These are phyloP conservation scores for Esox lucius DNA, from an alignment of 2,797 vertebrate species.

Conservation along the genomic window DNA sequence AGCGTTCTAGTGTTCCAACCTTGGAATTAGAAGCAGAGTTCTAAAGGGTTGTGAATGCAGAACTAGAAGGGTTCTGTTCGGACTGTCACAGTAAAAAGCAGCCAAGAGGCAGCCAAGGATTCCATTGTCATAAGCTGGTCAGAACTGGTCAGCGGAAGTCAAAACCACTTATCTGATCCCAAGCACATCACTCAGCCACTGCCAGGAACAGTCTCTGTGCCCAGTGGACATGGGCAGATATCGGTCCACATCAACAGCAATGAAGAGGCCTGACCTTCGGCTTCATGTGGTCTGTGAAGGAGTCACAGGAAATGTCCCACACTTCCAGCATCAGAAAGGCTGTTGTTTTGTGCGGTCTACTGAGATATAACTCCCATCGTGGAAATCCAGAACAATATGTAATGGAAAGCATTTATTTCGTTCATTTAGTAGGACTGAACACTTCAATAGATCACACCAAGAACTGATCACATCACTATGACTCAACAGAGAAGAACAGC, in stretches of 20 bases:
- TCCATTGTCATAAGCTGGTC: slow-evolving; percentile 15
- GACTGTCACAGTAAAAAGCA: background rate
- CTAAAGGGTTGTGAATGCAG: background rate
- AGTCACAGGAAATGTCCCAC: background rate
- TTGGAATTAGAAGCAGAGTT: background rate
- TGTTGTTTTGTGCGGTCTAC: background rate
- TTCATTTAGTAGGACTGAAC: background rate
- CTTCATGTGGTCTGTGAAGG: background rate
- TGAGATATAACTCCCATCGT: too few relatives aligned
- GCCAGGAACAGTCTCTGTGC: background rate
- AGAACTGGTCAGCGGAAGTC: background rate
- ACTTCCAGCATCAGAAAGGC: background rate
- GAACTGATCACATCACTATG: background rate
- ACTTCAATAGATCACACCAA: background rate
- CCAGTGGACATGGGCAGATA: background rate
- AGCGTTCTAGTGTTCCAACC: too few relatives aligned
- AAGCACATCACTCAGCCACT: background rate
- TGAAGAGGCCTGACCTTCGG: background rate
- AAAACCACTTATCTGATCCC: background rate
- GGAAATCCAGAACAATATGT: background rate
- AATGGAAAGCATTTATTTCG: too few relatives aligned
- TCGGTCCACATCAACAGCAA: background rate
- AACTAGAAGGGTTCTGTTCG: background rate
- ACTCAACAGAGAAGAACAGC: background rate
- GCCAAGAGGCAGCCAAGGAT: background rate